Evolutionary conservation across 35 echinoderm and acorn worm genomes (phyloP).

Genomic region (Nesometra sesokonis): DNA sequence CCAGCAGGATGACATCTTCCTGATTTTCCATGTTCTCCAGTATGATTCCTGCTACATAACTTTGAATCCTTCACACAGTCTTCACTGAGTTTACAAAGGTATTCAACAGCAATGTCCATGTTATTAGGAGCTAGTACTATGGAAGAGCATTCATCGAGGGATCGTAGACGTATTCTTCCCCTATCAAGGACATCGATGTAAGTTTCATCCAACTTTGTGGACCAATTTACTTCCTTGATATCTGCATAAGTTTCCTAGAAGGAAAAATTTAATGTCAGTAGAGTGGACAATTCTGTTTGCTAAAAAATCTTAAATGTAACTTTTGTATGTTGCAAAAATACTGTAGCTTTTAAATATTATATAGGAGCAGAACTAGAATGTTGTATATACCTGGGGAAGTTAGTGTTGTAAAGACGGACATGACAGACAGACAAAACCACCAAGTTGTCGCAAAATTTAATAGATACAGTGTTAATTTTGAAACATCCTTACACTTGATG

Average conservation of each 20-base stretch:
- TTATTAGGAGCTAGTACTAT: not conserved
- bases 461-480: no score
- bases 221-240: not conserved
- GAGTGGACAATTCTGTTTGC: no score
- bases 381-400: no score
- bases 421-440: no score
- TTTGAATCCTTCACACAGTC: not conserved
- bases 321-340: no score
- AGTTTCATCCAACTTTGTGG: not conserved
- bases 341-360: no score
- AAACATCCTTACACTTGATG: no score
- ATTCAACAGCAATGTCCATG: not conserved
- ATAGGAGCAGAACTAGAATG: no score
- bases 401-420: no score
- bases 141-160: not conserved
- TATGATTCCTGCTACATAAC: not conserved
- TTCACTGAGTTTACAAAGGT: not conserved
- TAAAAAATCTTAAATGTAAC: no score
- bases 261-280: not conserved
- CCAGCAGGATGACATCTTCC: not conserved
- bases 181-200: not conserved
- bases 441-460: no score
- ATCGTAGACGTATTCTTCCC: not conserved
- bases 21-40: not conserved
- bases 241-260: not conserved